Conservation (phyloP, 2,888 invertebrate species). For the Phalera bucephala region DNA sequence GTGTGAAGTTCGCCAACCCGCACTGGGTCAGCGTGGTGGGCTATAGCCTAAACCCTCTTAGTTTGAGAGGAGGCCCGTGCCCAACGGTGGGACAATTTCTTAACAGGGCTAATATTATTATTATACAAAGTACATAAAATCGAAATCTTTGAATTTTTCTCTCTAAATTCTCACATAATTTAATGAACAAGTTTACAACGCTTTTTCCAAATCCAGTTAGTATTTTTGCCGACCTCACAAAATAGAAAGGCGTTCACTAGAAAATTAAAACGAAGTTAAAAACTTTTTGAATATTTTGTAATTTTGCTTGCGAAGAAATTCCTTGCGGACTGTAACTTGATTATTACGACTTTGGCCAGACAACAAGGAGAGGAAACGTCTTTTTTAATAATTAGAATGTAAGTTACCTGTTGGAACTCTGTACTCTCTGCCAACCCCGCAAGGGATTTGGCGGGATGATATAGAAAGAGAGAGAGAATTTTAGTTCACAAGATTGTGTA, state of each 20-base stretch:
- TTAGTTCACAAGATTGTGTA: no score
- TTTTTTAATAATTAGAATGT: background rate
- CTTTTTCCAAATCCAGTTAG: conserved; percentile 14
- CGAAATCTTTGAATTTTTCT: background rate
- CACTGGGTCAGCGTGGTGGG: no score
- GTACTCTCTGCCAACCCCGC: no score
- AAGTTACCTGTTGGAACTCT: no score
- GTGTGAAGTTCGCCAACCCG: no score
- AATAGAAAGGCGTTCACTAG: conserved; percentile 13
- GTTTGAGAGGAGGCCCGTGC: no score
- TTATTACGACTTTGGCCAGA: conserved; percentile 15
- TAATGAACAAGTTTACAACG: background rate
- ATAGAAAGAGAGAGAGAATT: no score
- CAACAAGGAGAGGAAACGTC: conserved; percentile 5
- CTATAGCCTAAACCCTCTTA: no score
- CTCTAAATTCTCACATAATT: conserved; percentile 1
- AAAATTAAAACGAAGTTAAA: conserved; percentile 29
- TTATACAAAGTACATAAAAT: no score
- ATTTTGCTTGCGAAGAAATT: conserved; percentile 26
- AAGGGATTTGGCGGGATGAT: background rate
- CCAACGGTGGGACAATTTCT: no score
- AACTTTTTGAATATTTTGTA: conserved; percentile 37
- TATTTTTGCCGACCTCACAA: conserved; percentile 11
- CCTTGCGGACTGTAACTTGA: conserved; percentile 20
- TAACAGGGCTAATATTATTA: no score